These are phyloP conservation scores for Psilopogon haemacephalus DNA, from an alignment of 2,113 vertebrate species.

Conservation along the genomic window DNA sequence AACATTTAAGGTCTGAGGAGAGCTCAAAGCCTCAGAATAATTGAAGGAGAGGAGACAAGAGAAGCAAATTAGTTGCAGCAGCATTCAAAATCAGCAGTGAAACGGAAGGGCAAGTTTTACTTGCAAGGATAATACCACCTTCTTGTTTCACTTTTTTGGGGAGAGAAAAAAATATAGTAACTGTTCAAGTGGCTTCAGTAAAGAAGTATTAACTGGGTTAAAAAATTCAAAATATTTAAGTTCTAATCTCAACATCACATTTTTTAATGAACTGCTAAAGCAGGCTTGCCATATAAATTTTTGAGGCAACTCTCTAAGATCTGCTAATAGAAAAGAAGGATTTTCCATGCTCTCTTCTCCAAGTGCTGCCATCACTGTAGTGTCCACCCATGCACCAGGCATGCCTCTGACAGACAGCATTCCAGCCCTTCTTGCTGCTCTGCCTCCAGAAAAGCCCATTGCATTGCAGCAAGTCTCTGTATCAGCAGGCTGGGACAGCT, in stretches of 20 bases:
- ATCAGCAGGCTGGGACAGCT: neutral
- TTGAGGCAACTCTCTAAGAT: neutral
- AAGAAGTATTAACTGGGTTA: neutral
- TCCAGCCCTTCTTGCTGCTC: neutral
- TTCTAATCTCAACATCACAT: neutral
- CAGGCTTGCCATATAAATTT: rapidly evolving
- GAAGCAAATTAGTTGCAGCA: neutral
- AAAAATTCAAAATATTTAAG: neutral
- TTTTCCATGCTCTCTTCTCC: neutral
- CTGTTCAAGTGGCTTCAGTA: neutral
- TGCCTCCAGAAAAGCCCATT: rapidly evolving
- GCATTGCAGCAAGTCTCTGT: neutral
- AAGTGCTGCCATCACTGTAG: neutral
- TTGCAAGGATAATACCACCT: neutral
- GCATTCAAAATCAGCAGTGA: neutral
- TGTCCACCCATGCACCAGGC: rapidly evolving
- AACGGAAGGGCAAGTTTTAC: neutral
- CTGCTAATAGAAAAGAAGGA: too few relatives aligned
- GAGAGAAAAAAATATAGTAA: neutral
- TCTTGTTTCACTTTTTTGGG: neutral
- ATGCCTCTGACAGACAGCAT: neutral
- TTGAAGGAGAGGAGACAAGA: neutral
- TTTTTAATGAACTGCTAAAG: neutral
- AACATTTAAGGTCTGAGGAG: neutral
- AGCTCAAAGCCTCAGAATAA: neutral